Evolutionary conservation across 2,113 vertebrate genomes (phyloP).

Genomic region (Salvelinus alpinus): DNA sequence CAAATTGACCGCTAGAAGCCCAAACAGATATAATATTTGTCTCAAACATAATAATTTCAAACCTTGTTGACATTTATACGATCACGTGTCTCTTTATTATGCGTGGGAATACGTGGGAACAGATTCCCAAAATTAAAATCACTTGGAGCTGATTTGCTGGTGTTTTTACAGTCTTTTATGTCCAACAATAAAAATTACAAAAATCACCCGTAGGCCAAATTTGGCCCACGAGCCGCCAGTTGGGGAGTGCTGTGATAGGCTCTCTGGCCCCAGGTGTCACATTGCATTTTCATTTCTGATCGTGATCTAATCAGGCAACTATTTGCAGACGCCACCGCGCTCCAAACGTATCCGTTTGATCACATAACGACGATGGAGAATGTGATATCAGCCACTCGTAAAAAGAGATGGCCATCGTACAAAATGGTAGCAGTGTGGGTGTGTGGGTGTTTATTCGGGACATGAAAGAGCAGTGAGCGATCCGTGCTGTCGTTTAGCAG

Average conservation of each 20-base stretch:
- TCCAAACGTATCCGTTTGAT: slow-evolving; percentile 39
- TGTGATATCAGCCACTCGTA: slow-evolving; percentile 43
- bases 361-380: slow-evolving; percentile 31
- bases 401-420: slow-evolving; percentile 28
- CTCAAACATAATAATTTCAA: slow-evolving; percentile 1
- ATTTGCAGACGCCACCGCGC: slow-evolving; percentile 44
- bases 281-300: slow-evolving; percentile 56
- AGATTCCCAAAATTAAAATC: too few species aligned
- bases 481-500: slow-evolving; percentile 14
- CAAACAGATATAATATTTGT: too few species aligned
- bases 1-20: too few species aligned
- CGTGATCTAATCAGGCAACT: slow-evolving; percentile 45
- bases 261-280: slow-evolving; percentile 19
- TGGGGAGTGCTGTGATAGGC: not conserved
- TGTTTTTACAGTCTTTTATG: too few species aligned
- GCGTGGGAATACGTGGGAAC: too few species aligned
- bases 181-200: too few species aligned
- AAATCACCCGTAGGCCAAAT: too few species aligned
- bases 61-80: slow-evolving; percentile 54
- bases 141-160: too few species aligned
- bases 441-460: slow-evolving; percentile 41
- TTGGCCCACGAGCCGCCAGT: too few species aligned
- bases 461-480: slow-evolving; percentile 33
- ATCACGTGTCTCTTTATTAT: slow-evolving; percentile 7
- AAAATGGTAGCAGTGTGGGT: slow-evolving; percentile 16